Percentiles rank a stretch among this genome's conserved stretches.
Conservation (phyloP, 2,888 invertebrate species). For the Megastigmus dorsalis region DNA sequence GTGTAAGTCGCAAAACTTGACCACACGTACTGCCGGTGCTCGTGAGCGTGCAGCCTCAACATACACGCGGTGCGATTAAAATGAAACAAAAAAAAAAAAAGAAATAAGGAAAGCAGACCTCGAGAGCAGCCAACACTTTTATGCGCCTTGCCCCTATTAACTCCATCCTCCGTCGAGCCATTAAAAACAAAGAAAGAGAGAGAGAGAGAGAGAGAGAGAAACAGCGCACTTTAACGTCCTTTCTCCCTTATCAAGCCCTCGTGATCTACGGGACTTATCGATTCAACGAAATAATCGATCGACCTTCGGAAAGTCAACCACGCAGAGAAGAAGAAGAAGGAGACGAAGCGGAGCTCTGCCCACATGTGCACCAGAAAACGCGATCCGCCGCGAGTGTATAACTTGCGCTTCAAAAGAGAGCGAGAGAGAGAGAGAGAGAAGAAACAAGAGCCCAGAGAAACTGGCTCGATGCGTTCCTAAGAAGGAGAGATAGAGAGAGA, state of each 20-base stretch:
- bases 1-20: too few relatives aligned
- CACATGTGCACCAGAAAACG: too few relatives aligned
- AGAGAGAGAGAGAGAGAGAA: not conserved
- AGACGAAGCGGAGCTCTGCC: not conserved
- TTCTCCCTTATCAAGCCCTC: conserved; percentile 5
- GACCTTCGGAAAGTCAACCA: conserved; percentile 29
- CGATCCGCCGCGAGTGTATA: too few relatives aligned
- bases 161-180: not conserved
- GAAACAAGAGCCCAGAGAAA: conserved; percentile 5
- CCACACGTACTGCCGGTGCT: too few relatives aligned
- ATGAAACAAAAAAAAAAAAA: too few relatives aligned
- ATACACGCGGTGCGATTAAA: too few relatives aligned
- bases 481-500: not conserved
- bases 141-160: not conserved
- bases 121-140: not conserved
- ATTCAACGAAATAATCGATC: conserved; percentile 38
- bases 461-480: not conserved
- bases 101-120: not conserved
- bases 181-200: not conserved
- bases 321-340: not conserved
- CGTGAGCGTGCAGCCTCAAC: too few relatives aligned
- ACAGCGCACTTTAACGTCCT: not conserved
- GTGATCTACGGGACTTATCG: conserved; percentile 43
- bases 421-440: not conserved
- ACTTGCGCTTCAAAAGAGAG: not conserved